Conservation (phyloP, 2,888 invertebrate genomes). For the Mythimna ferrago region DNA sequence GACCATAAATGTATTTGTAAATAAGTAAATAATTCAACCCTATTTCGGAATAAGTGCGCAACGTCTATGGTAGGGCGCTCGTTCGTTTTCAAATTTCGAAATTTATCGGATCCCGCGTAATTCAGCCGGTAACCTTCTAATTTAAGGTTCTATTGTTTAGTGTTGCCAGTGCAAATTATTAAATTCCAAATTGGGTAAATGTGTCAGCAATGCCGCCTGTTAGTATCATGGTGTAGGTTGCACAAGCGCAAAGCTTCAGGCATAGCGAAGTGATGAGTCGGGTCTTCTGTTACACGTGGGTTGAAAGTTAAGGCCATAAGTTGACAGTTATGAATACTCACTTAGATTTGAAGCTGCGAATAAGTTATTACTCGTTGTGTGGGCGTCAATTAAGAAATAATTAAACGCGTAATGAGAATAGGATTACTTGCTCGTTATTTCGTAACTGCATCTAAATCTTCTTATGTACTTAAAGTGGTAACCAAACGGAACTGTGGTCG, state of each 20-base stretch:
- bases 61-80: conserved; percentile 41
- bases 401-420: conserved; percentile 53
- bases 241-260: conserved; percentile 82
- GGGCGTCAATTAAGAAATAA: conserved; percentile 72
- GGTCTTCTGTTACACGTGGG: conserved; percentile 80
- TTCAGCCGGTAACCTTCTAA: conserved; percentile 79
- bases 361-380: conserved; percentile 72
- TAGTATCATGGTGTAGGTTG: conserved; percentile 78
- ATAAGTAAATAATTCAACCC: conserved; percentile 58
- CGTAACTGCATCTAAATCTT: conserved; percentile 63
- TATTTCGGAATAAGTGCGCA: conserved; percentile 60
- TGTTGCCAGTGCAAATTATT: conserved; percentile 82
- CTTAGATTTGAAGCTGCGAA: conserved; percentile 74
- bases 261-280: conserved; percentile 81
- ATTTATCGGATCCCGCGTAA: conserved; percentile 73
- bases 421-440: conserved; percentile 58
- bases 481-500: conserved; percentile 65
- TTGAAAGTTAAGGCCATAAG: conserved; percentile 82
- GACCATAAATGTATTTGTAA: conserved; percentile 52
- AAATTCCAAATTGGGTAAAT: conserved; percentile 84
- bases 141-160: conserved; percentile 85
- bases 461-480: conserved; percentile 55
- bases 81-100: conserved; percentile 72
- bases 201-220: conserved; percentile 76
- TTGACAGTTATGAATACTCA: conserved; percentile 84